Conservation (phyloP, 1,140 invertebrate genomes). For the Plectus sambesii region DNA sequence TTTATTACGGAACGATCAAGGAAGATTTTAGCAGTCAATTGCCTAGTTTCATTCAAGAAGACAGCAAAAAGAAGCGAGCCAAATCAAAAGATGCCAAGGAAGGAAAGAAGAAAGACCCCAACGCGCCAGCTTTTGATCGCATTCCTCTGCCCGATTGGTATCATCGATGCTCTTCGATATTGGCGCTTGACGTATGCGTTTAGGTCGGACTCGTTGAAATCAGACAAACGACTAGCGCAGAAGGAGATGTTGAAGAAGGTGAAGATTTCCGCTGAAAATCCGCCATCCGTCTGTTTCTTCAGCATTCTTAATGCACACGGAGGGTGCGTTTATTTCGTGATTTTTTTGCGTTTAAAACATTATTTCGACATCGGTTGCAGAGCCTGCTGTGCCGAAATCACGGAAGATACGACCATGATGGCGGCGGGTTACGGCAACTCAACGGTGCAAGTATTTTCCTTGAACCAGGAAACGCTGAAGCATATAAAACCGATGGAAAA, state of each 20-base stretch:
- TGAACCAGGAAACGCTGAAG: conserved; percentile 20
- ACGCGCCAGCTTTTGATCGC: conserved; percentile 13
- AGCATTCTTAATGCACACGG: conserved; percentile 67
- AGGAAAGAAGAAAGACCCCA: conserved; percentile 17
- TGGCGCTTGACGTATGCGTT: conserved; percentile 8
- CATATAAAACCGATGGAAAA: conserved; percentile 27
- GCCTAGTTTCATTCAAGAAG: conserved; percentile 8
- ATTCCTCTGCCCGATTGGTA: conserved; percentile 23
- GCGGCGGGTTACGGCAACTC: conserved; percentile 83
- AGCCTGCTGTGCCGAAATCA: conserved; percentile 68
- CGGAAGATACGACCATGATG: conserved; percentile 81
- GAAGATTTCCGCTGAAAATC: conserved; percentile 62
- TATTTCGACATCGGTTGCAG: no score
- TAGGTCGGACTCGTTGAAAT: conserved; percentile 13
- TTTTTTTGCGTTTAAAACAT: no score
- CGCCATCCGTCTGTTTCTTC: conserved; percentile 93
- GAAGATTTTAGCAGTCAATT: conserved; percentile 27
- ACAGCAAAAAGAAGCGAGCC: conserved; percentile 18
- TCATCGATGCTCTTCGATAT: no score
- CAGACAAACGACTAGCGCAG: conserved; percentile 6
- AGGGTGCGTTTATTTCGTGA: no score
- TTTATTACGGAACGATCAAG: conserved; percentile 16
- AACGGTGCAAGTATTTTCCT: conserved; percentile 65
- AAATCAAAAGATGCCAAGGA: conserved; percentile 23
- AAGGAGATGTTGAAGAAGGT: conserved; percentile 59